Evolutionary conservation across 2,888 invertebrate genomes (phyloP).

Genomic region (Drymonia ruficornis): DNA sequence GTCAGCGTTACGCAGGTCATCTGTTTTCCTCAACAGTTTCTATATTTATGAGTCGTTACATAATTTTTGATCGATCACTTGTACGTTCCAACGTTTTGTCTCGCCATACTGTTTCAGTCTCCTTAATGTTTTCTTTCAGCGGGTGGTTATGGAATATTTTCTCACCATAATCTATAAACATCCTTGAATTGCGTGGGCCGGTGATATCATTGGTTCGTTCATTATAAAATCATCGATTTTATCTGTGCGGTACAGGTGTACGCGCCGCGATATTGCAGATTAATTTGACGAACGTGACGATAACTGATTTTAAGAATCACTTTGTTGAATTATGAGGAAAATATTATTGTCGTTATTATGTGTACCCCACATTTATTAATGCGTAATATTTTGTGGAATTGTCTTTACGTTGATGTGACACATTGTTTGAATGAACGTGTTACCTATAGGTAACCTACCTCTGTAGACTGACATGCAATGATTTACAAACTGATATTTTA

Average conservation of each 20-base stretch:
- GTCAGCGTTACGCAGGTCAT: background rate
- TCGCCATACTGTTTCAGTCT: constrained; percentile 1
- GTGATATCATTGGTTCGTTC: constrained; percentile 24
- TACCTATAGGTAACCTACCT: no score
- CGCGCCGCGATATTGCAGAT: constrained; percentile 14
- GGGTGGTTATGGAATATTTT: constrained; percentile 22
- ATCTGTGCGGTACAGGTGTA: constrained; percentile 22
- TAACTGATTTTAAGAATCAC: constrained; percentile 2
- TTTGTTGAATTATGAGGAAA: background rate
- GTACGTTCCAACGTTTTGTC: background rate
- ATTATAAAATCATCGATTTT: constrained; percentile 22
- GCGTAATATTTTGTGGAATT: constrained; percentile 5
- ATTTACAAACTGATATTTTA: no score
- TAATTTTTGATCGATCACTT: constrained; percentile 3
- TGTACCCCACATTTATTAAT: background rate
- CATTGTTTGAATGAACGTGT: background rate
- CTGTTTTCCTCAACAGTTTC: background rate
- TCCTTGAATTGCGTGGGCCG: constrained; percentile 17
- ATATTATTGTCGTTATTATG: background rate
- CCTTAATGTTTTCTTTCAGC: constrained; percentile 7
- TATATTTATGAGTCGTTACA: background rate
- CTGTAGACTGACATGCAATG: background rate
- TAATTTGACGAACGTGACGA: constrained; percentile 7
- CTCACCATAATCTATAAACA: constrained; percentile 27
- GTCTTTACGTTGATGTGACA: background rate